phyloP scores from a whole-genome alignment of 2,797 vertebrate species.

The Coracias cyanogaster region DNA sequence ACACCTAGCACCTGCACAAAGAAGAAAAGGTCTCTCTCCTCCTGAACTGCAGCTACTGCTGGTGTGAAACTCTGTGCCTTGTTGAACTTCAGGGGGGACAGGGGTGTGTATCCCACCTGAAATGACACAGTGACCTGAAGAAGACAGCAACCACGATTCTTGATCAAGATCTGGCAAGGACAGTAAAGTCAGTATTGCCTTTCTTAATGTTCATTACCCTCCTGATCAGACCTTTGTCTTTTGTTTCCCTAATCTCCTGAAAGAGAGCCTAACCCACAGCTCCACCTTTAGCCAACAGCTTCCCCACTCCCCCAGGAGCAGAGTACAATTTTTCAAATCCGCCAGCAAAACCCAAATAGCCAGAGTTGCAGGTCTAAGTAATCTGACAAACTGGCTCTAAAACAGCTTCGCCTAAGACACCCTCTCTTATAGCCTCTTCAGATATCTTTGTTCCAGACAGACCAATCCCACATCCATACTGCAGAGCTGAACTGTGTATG shows the following conservation, averaged over 20 bases:
- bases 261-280: neutral
- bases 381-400: neutral
- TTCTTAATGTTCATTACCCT: neutral
- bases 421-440: neutral
- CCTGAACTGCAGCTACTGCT: neutral
- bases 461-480: neutral
- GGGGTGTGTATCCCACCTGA: neutral
- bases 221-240: neutral
- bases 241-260: neutral
- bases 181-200: neutral
- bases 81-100: neutral
- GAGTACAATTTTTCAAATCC: neutral
- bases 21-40: neutral
- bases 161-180: neutral
- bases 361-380: neutral
- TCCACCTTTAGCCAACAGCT: neutral
- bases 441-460: neutral
- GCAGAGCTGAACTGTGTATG: neutral
- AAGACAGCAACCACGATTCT: neutral
- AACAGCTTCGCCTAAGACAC: neutral
- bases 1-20: neutral
- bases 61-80: neutral
- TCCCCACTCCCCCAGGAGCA: neutral
- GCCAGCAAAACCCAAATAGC: neutral
- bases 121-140: neutral